phyloP scores from a whole-genome alignment of 2,888 invertebrate species.

The Emesis russula region DNA sequence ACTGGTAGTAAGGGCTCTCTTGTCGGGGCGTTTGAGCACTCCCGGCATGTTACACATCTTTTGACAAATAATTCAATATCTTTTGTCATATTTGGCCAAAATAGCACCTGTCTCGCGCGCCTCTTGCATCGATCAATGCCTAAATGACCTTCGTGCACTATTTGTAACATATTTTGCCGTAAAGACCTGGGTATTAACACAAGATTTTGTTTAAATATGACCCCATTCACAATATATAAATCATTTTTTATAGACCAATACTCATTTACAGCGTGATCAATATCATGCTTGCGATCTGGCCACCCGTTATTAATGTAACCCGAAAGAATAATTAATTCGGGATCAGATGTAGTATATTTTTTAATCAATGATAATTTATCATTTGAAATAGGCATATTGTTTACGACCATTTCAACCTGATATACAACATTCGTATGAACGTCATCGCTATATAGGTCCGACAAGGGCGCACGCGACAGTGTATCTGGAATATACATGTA shows the following conservation, averaged over 20 bases:
- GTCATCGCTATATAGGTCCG: constrained; percentile 39
- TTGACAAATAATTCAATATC: background rate
- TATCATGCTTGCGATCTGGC: constrained; percentile 51
- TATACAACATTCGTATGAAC: constrained; percentile 29
- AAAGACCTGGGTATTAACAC: constrained; percentile 42
- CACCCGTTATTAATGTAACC: constrained; percentile 44
- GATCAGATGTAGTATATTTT: background rate
- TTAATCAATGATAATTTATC: background rate
- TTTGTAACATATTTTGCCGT: constrained; percentile 28
- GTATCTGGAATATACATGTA: constrained; percentile 64
- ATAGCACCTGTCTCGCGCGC: background rate
- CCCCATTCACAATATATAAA: constrained; percentile 13
- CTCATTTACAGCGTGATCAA: constrained; percentile 36
- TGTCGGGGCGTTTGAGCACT: background rate
- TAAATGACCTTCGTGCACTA: background rate
- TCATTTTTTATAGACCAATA: constrained; percentile 57
- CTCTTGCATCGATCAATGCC: constrained; percentile 14
- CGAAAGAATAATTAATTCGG: constrained; percentile 5
- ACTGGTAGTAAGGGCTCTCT: background rate
- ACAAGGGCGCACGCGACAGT: constrained; percentile 62
- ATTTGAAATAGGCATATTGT: background rate
- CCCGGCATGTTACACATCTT: background rate
- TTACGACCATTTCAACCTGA: background rate
- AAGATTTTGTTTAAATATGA: constrained; percentile 10
- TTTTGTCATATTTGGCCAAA: background rate